Evolutionary conservation across 1,140 invertebrate species (phyloP).

Genomic region (Orchestia grillus): DNA sequence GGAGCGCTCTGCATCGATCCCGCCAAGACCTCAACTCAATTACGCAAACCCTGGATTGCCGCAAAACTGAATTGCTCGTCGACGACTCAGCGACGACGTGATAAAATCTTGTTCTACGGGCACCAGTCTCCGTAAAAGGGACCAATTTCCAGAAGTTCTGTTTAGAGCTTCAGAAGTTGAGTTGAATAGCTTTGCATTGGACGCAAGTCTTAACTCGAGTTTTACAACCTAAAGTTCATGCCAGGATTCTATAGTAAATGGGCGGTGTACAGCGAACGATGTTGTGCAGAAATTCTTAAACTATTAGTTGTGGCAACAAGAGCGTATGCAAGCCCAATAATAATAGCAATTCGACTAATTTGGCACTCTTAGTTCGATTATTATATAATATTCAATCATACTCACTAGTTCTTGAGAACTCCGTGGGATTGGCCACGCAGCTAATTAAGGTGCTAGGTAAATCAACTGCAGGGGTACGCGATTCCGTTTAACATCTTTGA

Average conservation of each 20-base stretch:
- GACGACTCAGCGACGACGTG: not conserved
- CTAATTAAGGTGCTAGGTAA: not conserved
- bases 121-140: not conserved
- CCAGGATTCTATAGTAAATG: not conserved
- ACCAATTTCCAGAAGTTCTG: not conserved
- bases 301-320: not conserved
- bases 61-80: constrained; percentile 18
- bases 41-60: constrained; percentile 3
- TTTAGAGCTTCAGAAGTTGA: not conserved
- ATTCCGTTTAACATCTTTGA: not conserved
- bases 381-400: not conserved
- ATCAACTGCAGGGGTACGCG: not conserved
- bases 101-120: constrained; percentile 8
- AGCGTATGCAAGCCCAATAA: too few species aligned
- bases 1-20: not conserved
- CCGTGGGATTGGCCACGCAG: too few species aligned
- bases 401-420: not conserved
- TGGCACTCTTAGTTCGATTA: not conserved
- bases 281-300: not conserved
- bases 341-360: too few species aligned
- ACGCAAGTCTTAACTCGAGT: not conserved
- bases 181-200: not conserved
- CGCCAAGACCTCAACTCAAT: constrained; percentile 12
- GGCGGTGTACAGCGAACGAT: not conserved
- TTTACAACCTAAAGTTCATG: not conserved